Conservation (phyloP, 2,888 invertebrate genomes). For the Sinodicranocentrus sp. region DNA sequence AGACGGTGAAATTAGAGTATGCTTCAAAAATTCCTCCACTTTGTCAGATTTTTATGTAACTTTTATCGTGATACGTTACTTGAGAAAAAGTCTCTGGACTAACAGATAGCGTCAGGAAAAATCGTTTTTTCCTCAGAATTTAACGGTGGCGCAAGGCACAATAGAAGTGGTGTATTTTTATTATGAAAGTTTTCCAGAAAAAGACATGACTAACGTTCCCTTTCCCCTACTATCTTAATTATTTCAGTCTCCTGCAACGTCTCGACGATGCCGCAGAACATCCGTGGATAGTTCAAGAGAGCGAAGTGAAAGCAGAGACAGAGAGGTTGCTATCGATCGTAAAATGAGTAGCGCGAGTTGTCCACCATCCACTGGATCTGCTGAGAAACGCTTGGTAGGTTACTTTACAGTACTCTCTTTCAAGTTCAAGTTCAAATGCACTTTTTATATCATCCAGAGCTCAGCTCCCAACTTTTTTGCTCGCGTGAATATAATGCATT, state of each 20-base stretch:
- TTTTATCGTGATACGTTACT: conserved; percentile 23
- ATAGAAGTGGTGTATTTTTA: no score
- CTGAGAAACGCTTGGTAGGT: conserved; percentile 77
- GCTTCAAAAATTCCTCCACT: conserved; percentile 25
- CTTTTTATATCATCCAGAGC: conserved; percentile 16
- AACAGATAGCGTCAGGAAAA: no score
- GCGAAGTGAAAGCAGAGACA: conserved; percentile 73
- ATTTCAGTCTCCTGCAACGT: conserved; percentile 75
- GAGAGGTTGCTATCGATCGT: conserved; percentile 77
- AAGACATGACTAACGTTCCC: conserved; percentile 31
- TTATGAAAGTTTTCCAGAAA: conserved; percentile 28
- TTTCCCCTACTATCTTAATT: conserved; percentile 71
- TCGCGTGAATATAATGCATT: not conserved
- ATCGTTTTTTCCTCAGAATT: no score
- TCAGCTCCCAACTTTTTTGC: not conserved
- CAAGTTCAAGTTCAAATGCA: conserved; percentile 7
- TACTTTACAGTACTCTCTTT: not conserved
- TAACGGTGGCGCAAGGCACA: no score
- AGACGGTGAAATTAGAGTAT: conserved; percentile 29
- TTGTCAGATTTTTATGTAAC: conserved; percentile 18
- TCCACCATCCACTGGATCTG: conserved; percentile 73
- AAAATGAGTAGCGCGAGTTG: conserved; percentile 77
- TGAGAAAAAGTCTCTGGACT: no score
- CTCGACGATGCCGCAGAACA: conserved; percentile 76
- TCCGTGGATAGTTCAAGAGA: conserved; percentile 74